A percentile compares a stretch with the other conserved stretches of the same genome.
These are phyloP conservation scores for Calameuta pallipes DNA, from an alignment of 2,888 invertebrate species.

Conservation along the genomic window DNA sequence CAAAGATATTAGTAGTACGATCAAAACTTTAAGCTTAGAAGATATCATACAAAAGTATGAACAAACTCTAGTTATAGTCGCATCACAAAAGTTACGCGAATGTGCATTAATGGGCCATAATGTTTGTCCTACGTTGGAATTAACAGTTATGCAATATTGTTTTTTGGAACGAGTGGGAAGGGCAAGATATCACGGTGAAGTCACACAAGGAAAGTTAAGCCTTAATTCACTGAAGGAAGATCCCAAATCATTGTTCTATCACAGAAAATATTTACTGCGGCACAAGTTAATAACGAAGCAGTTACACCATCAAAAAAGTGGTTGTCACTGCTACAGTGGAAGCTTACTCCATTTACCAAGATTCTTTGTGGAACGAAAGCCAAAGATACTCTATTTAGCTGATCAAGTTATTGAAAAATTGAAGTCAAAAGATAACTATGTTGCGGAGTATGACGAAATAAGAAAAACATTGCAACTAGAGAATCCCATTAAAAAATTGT, in stretches of 20 bases:
- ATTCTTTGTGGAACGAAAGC: constrained; percentile 72
- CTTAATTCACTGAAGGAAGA: constrained; percentile 69
- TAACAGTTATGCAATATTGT: constrained; percentile 74
- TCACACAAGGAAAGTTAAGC: constrained; percentile 75
- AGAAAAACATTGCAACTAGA: constrained; percentile 66
- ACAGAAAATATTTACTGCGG: constrained; percentile 72
- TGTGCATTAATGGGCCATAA: constrained; percentile 70
- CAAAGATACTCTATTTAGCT: constrained; percentile 68
- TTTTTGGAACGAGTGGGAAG: constrained; percentile 81
- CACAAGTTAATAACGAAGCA: constrained; percentile 74
- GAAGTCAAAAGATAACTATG: constrained; percentile 68
- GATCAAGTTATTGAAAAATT: constrained; percentile 70
- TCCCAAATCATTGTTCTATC: constrained; percentile 74
- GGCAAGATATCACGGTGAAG: constrained; percentile 76
- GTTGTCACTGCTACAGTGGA: constrained; percentile 61
- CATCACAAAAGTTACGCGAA: constrained; percentile 72
- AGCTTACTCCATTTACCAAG: constrained; percentile 73
- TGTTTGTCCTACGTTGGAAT: constrained; percentile 66
- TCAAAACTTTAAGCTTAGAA: constrained; percentile 65
- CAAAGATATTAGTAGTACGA: constrained; percentile 66
- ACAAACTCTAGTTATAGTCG: constrained; percentile 77
- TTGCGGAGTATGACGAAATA: constrained; percentile 69
- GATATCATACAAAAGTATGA: constrained; percentile 70
- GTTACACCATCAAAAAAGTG: constrained; percentile 68
- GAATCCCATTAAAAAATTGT: constrained; percentile 67